These are phyloP conservation scores for Syngnathus rostellatus DNA, from an alignment of 2,797 vertebrate species.

Conservation along the genomic window DNA sequence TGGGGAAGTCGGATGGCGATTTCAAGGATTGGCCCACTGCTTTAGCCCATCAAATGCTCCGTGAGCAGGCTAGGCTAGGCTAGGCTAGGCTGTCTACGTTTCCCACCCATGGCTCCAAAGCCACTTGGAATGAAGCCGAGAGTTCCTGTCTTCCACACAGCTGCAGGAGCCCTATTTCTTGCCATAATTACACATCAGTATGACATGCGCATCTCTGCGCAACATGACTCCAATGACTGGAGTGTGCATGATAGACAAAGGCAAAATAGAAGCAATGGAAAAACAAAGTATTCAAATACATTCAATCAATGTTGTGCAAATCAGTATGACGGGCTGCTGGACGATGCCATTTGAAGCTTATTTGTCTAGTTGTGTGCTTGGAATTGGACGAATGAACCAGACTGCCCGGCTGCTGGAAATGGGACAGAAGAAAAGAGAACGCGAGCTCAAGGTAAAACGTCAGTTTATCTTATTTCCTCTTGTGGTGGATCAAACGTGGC, in stretches of 20 bases:
- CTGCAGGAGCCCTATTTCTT: not conserved
- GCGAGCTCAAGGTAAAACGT: slow-evolving; percentile 36
- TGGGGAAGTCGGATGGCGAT: too few relatives aligned
- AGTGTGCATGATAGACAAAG: not conserved
- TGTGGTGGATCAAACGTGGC: slow-evolving; percentile 39
- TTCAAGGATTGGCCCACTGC: too few relatives aligned
- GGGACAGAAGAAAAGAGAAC: slow-evolving; percentile 5
- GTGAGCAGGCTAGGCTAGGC: not conserved
- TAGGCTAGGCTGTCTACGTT: not conserved
- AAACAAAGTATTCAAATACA: not conserved
- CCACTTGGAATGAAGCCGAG: not conserved
- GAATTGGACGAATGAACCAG: slow-evolving; percentile 21
- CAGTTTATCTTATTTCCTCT: slow-evolving; percentile 26
- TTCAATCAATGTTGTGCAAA: not conserved
- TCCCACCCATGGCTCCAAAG: not conserved
- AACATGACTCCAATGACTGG: not conserved
- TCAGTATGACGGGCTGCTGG: not conserved
- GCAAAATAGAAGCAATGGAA: not conserved
- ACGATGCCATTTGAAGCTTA: too few relatives aligned
- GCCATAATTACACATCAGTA: slow-evolving; percentile 3
- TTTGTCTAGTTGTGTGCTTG: not conserved
- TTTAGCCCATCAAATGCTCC: too few relatives aligned
- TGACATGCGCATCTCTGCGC: not conserved
- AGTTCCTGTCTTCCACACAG: not conserved
- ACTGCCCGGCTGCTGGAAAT: slow-evolving; percentile 21